Base-by-base conservation (phyloP, 2,888 invertebrate genomes). In the Leptinotarsa juncta region DNA sequence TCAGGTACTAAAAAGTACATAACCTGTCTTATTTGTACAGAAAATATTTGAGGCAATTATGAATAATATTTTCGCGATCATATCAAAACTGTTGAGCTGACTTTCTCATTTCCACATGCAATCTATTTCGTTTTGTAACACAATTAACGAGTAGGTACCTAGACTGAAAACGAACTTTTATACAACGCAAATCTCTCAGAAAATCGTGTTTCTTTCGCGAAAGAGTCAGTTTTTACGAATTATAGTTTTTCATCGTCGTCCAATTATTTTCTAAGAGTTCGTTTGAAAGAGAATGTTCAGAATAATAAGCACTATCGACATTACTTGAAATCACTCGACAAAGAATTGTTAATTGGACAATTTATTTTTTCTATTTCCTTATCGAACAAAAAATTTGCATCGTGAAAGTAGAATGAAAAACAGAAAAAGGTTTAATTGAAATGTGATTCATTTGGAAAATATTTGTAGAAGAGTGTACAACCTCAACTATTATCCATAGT, bases 361-460 rank as follows among this genome's bases (percentile, higher is more conserved):
- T 76, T 72, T 72, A 74, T 77, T 78, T 77, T 78, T 77, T 77
- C 75, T 76, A 79, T 77, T 75, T 78, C 75, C 78, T 74, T 73
- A 78, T 78, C 72, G 75, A 77, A 73, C 70, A 14, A 67, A 51
- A 65, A 78, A 78, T 76, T 80, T 76, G 71, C 80, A 77, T 77
- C 67, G 73, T 67, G 74, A 80, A 72, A 74, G 77, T 62, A 71
- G 65, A 51, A 74, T 74, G 72, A 75, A 73, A 72, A 70, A 71
- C 67, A 53, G 18, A 18, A 53, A 32, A 15, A 26, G 26, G 3
- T 23, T n/a, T 53, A 53, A 67, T 51, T 53, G 32, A 67, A 67
- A 67, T 32, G 53, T 67, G 23, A 67, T 51, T 23, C n/a, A 67
- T 60, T 26, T 26, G 32, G 32, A 18, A 53, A 7, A 18, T 53